These are phyloP conservation scores for Cosmia trapezina DNA, from an alignment of 2,888 invertebrate genomes.

Conservation along the genomic window DNA sequence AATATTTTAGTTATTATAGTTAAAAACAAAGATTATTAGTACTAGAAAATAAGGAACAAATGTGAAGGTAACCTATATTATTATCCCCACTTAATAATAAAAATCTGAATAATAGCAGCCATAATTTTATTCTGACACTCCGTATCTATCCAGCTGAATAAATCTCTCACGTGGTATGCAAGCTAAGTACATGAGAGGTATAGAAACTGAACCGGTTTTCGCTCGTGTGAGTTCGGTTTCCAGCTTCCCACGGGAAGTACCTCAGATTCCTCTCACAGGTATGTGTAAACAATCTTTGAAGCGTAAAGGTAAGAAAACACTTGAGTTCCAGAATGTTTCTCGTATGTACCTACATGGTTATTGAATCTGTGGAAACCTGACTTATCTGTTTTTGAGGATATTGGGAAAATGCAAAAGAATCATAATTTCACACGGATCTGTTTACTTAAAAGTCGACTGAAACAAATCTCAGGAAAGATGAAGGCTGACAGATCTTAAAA, in stretches of 20 bases:
- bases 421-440: background rate
- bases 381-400: constrained; percentile 7
- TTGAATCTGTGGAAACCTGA: constrained; percentile 18
- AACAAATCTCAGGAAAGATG: background rate
- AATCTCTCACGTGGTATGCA: constrained; percentile 6
- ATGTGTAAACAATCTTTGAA: constrained; percentile 17
- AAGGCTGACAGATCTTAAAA: background rate
- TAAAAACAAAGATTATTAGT: too few species aligned
- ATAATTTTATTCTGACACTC: background rate
- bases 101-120: background rate
- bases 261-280: constrained; percentile 15
- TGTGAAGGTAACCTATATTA: too few species aligned
- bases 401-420: constrained; percentile 3
- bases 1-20: too few species aligned
- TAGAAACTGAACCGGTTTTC: constrained; percentile 5
- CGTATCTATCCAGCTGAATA: background rate
- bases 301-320: constrained; percentile 15
- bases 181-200: background rate
- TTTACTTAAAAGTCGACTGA: background rate
- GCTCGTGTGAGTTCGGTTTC: constrained; percentile 22
- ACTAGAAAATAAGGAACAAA: too few species aligned
- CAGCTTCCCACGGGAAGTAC: constrained; percentile 20
- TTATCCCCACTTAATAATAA: background rate
- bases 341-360: background rate
- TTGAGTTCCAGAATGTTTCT: background rate